These are phyloP conservation scores for Geophilus truncorum DNA, from an alignment of 2,888 invertebrate species.

Conservation along the genomic window DNA sequence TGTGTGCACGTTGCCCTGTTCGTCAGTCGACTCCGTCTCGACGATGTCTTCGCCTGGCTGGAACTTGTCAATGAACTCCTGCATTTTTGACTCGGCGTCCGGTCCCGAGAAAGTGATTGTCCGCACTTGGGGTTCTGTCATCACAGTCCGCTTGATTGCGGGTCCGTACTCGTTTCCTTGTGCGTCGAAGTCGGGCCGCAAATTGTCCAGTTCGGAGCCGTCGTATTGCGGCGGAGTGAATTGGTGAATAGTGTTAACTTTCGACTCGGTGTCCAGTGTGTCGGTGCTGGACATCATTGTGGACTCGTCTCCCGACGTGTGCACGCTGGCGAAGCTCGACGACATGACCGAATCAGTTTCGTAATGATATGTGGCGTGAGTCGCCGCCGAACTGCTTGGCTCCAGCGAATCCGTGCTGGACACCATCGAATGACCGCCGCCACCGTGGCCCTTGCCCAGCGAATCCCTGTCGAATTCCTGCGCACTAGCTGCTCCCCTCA, in stretches of 20 bases:
- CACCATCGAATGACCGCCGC: conserved; percentile 50
- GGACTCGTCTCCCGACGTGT: conserved; percentile 57
- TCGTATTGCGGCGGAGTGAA: not conserved
- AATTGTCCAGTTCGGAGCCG: not conserved
- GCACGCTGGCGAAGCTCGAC: conserved; percentile 70
- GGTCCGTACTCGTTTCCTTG: conserved; percentile 37
- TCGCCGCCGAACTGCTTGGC: conserved; percentile 71
- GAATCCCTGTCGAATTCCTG: conserved; percentile 42
- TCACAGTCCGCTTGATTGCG: conserved; percentile 52
- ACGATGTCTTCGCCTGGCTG: conserved; percentile 54
- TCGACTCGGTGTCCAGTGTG: conserved; percentile 55
- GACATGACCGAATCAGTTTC: conserved; percentile 81
- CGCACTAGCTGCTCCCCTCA: conserved; percentile 46
- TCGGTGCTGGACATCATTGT: conserved; percentile 75
- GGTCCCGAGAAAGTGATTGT: conserved; percentile 55
- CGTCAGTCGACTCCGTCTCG: conserved; percentile 54
- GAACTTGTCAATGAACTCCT: conserved; percentile 54
- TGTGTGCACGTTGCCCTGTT: conserved; percentile 55
- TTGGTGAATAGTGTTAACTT: not conserved
- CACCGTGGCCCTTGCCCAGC: conserved; percentile 38
- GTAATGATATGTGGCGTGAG: conserved; percentile 75
- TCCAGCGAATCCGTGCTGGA: conserved; percentile 70
- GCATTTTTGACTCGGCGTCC: conserved; percentile 53
- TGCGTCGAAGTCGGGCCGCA: not conserved
- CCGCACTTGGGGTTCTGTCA: conserved; percentile 53